Evolutionary conservation across 2,113 vertebrate genomes (phyloP).

Genomic region (Chelonoidis abingdonii): DNA sequence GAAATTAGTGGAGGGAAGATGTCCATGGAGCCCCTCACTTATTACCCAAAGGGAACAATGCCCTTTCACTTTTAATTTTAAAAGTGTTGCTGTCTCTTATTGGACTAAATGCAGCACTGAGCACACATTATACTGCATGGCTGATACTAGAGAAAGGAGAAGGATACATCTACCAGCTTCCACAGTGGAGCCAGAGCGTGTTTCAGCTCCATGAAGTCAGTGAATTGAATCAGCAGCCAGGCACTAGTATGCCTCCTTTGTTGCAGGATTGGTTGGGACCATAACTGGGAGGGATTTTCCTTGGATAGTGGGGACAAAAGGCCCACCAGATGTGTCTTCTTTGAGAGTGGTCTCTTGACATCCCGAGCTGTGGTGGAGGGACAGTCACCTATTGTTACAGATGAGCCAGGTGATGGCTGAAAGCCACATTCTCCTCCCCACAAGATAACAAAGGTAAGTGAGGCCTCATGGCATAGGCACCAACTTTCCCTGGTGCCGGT

Average conservation of each 20-base stretch:
- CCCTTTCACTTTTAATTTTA: not conserved
- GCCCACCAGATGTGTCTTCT: not conserved
- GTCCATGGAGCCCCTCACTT: not conserved
- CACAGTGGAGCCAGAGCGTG: not conserved
- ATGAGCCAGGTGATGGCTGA: fast-evolving
- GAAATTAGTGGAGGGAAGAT: not conserved
- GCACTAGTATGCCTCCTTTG: not conserved
- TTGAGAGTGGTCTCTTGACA: not conserved
- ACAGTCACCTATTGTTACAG: not conserved
- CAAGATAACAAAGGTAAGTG: not conserved
- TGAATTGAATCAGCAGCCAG: not conserved
- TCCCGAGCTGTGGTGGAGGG: not conserved
- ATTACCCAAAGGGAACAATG: not conserved
- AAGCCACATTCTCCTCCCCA: not conserved
- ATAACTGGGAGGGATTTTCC: not conserved
- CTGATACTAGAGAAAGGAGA: not conserved
- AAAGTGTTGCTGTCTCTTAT: not conserved
- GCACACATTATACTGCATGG: not conserved
- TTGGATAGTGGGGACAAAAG: not conserved
- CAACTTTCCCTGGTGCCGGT: too few species aligned
- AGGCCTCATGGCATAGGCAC: not conserved
- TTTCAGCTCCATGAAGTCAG: not conserved
- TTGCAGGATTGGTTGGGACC: not conserved
- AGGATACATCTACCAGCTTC: not conserved
- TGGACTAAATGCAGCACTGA: not conserved